These are phyloP conservation scores for Decapterus maruadsi DNA, from an alignment of 2,797 vertebrate species.

Conservation along the genomic window DNA sequence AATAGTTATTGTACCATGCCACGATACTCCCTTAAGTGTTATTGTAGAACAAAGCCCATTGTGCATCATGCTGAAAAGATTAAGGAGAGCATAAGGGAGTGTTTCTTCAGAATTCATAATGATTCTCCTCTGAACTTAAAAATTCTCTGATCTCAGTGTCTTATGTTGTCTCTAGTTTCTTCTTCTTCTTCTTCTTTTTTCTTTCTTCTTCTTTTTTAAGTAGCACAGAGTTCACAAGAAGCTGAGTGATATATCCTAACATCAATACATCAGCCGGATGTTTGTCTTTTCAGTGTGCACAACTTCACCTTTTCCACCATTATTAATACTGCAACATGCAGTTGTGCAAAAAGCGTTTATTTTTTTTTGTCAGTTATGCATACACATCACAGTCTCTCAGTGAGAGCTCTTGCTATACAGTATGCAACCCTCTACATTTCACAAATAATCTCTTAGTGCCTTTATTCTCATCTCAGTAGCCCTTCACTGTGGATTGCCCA, in stretches of 20 bases:
- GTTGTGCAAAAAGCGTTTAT: constrained; percentile 26
- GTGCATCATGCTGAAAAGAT: constrained; percentile 20
- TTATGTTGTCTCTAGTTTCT: not conserved
- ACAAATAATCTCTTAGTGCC: constrained; percentile 50
- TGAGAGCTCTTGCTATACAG: constrained; percentile 13
- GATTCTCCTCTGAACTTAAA: constrained; percentile 26
- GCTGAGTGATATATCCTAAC: constrained; percentile 23
- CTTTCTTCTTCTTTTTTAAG: no score
- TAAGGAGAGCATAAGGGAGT: constrained; percentile 10
- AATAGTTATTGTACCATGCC: not conserved
- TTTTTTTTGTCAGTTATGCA: constrained; percentile 25
- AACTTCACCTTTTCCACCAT: constrained; percentile 32
- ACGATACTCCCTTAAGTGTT: constrained; percentile 6
- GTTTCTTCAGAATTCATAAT: constrained; percentile 30
- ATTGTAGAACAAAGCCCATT: constrained; percentile 19
- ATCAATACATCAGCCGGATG: constrained; percentile 10
- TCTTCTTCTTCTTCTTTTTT: not conserved
- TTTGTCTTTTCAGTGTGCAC: constrained; percentile 42
- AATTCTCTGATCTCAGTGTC: constrained; percentile 34
- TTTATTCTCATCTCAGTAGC: constrained; percentile 52
- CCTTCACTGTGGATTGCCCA: constrained; percentile 62
- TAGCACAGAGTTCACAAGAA: constrained; percentile 7
- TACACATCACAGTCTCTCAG: constrained; percentile 23
- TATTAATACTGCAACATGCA: constrained; percentile 54
- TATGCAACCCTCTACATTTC: constrained; percentile 39